Conservation (phyloP, 2,888 invertebrate species). For the Calameuta pallipes region DNA sequence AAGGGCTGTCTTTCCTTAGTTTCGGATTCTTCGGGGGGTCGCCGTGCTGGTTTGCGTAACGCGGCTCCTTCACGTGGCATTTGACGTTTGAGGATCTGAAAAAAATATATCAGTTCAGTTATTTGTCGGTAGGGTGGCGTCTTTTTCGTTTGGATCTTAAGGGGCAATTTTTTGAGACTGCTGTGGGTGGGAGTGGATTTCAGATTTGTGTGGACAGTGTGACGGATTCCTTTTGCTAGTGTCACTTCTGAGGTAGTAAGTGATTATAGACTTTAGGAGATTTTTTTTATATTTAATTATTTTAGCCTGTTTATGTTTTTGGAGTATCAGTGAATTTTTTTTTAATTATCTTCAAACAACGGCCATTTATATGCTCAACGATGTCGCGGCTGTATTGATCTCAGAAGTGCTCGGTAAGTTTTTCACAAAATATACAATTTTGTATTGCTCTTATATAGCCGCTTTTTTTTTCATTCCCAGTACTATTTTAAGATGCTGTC, state of each 20-base stretch:
- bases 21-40: background rate
- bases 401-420: background rate
- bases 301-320: background rate
- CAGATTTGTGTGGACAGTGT: background rate
- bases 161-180: background rate
- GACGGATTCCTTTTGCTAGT: background rate
- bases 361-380: background rate
- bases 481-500: background rate
- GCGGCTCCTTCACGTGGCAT: background rate
- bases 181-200: background rate
- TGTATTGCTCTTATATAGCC: background rate
- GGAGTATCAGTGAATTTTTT: background rate
- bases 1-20: background rate
- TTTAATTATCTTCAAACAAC: background rate
- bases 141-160: background rate
- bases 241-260: no score
- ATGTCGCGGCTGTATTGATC: background rate
- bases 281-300: background rate
- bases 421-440: background rate
- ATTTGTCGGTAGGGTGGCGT: background rate
- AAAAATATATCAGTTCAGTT: background rate
- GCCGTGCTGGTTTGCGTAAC: background rate
- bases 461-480: background rate
- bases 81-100: background rate
- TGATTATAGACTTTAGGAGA: background rate